A percentile compares a stretch with the other conserved stretches of the same genome.
Conservation (phyloP, 1,140 invertebrate genomes). For the Sitobion miscanthi region DNA sequence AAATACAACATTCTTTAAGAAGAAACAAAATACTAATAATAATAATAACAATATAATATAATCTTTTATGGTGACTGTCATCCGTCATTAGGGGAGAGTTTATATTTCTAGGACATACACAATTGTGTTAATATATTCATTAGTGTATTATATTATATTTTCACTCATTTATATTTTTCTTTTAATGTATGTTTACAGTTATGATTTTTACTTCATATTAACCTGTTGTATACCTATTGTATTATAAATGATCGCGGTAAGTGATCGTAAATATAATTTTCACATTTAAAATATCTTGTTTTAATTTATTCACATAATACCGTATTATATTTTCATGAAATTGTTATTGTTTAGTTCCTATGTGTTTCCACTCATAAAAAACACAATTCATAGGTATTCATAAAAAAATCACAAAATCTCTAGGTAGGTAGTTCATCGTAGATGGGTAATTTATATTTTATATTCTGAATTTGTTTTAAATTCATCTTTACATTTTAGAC, state of each 20-base stretch:
- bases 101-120: neutral
- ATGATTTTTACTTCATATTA: neutral
- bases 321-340: neutral
- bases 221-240: neutral
- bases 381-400: neutral
- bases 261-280: neutral
- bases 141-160: neutral
- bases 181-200: neutral
- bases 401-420: neutral
- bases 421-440: neutral
- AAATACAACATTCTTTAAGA: neutral
- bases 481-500: no score
- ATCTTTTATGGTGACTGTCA: neutral
- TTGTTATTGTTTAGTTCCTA: neutral
- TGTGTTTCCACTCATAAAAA: neutral
- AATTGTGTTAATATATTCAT: neutral
- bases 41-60: neutral
- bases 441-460: neutral
- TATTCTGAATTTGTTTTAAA: neutral
- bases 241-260: neutral
- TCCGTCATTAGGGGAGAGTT: neutral
- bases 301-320: neutral
- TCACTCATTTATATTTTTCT: neutral
- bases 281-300: neutral
- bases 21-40: neutral